Conservation (phyloP, 2,797 vertebrate species). For the Novumbra hubbsi region DNA sequence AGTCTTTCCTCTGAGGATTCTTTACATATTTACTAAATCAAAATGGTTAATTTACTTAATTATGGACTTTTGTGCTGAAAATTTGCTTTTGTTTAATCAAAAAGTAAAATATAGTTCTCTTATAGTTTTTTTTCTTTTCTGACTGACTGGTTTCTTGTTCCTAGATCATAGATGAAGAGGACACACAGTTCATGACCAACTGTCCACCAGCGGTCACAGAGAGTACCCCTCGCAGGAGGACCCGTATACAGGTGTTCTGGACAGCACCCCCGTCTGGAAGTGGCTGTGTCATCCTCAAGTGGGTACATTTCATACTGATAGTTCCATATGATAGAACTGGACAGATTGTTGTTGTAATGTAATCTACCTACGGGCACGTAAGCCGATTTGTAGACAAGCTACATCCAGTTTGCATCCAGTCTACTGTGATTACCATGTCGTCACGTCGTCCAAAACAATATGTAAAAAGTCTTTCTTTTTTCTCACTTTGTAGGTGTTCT, state of each 20-base stretch:
- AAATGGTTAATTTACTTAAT: neutral
- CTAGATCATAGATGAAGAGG: constrained; percentile 93
- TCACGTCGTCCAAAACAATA: too few species aligned
- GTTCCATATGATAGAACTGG: neutral
- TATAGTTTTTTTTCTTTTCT: neutral
- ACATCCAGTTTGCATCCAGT: too few species aligned
- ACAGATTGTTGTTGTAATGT: too few species aligned
- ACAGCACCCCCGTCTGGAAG: constrained; percentile 83
- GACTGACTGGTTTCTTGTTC: neutral
- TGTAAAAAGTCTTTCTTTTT: too few species aligned
- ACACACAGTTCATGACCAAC: constrained; percentile 95
- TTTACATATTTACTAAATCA: too few species aligned
- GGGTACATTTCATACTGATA: constrained; percentile 45
- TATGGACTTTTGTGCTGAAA: neutral
- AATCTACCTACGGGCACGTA: too few species aligned
- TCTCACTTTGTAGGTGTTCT: too few species aligned
- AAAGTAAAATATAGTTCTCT: neutral
- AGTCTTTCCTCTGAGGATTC: neutral
- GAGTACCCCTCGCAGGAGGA: constrained; percentile 88
- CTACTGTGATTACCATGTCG: too few species aligned
- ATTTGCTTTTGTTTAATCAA: neutral
- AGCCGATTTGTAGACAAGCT: too few species aligned
- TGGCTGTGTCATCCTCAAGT: constrained; percentile 95
- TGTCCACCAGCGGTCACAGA: constrained; percentile 94
- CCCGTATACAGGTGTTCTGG: constrained; percentile 93